A percentile compares a stretch with the other conserved stretches of the same genome.
Conservation (phyloP, 53 echinoderm and acorn worm genomes). For the Arbacia lixula region DNA sequence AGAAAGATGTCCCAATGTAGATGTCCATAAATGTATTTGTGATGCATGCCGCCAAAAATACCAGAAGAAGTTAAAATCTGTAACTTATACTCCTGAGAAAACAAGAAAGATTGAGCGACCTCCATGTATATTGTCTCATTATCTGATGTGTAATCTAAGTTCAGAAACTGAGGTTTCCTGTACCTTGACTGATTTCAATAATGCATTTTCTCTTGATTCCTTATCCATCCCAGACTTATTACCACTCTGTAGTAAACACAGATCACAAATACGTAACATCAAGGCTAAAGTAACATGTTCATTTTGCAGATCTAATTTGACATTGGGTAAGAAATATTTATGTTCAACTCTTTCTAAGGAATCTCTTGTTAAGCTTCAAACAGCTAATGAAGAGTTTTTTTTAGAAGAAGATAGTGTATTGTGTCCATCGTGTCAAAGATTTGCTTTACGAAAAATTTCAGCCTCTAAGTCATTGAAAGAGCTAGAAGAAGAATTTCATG, state of each 20-base stretch:
- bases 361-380: not conserved
- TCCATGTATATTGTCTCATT: constrained; percentile 12
- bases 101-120: too few relatives aligned
- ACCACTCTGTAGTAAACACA: constrained; percentile 1
- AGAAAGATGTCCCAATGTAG: constrained; percentile 20
- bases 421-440: constrained; percentile 34
- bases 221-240: not conserved
- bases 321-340: constrained; percentile 9
- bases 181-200: constrained; percentile 4
- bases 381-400: constrained; percentile 14
- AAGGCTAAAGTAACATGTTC: not conserved
- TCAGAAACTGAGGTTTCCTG: constrained; percentile 8
- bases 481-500: constrained; percentile 1
- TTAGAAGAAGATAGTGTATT: constrained; percentile 9
- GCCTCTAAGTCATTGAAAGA: constrained; percentile 10
- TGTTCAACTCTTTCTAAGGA: not conserved
- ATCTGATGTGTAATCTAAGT: not conserved
- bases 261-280: not conserved
- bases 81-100: too few relatives aligned
- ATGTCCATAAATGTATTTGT: not conserved
- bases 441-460: constrained; percentile 2
- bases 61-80: too few relatives aligned
- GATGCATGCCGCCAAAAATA: too few relatives aligned
- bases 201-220: not conserved
- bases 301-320: not conserved